These are phyloP conservation scores for Glaucidium brasilianum DNA, from an alignment of 2,113 vertebrate genomes.

Conservation along the genomic window DNA sequence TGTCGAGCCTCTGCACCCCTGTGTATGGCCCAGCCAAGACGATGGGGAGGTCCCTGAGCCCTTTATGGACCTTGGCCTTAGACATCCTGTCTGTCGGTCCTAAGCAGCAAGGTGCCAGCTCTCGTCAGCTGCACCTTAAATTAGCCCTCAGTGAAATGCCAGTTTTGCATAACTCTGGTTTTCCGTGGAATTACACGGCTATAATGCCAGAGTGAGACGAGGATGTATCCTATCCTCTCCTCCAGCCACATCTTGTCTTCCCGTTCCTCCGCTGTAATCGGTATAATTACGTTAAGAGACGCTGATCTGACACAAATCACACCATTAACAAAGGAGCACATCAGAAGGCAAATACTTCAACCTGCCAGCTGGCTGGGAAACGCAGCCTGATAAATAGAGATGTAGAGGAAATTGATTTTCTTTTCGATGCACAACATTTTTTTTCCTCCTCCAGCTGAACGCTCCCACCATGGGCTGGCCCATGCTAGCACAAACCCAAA, in stretches of 20 bases:
- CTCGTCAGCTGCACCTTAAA: not conserved
- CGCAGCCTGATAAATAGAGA: not conserved
- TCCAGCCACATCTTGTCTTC: not conserved
- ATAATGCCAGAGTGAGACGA: fast-evolving
- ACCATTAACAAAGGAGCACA: not conserved
- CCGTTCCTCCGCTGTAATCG: not conserved
- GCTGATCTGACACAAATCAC: constrained; percentile 13
- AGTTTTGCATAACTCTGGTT: not conserved
- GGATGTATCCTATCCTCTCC: fast-evolving
- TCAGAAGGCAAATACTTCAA: constrained; percentile 14
- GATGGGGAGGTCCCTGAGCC: not conserved
- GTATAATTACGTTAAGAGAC: not conserved
- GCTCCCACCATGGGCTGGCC: not conserved
- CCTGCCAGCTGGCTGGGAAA: constrained; percentile 16
- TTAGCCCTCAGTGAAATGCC: fast-evolving
- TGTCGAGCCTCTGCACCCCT: not conserved
- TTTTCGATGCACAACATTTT: not conserved
- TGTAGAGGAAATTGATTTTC: not conserved
- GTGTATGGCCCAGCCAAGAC: not conserved
- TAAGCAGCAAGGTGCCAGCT: not conserved
- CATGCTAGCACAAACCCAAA: not conserved
- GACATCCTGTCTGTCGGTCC: not conserved
- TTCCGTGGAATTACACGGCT: not conserved
- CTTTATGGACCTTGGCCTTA: not conserved
- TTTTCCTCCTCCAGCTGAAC: not conserved